A percentile compares a stretch with the other conserved stretches of the same genome.
Evolutionary conservation across 2,888 invertebrate genomes (phyloP).

Genomic region (Noctua pronuba): DNA sequence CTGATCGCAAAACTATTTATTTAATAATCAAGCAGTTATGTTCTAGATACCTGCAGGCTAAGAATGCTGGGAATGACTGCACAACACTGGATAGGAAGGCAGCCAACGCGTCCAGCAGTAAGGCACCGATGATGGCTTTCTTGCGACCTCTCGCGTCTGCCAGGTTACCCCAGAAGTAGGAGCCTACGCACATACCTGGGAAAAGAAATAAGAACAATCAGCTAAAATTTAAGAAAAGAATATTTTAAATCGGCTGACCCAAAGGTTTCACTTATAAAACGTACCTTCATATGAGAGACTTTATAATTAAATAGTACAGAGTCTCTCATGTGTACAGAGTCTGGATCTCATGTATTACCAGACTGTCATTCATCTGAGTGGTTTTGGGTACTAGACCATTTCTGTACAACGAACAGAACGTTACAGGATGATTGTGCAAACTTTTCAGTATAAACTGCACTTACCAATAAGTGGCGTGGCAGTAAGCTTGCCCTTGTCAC

Average conservation of each 20-base stretch:
- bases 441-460: slow-evolving; percentile 30
- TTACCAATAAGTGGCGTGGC: slow-evolving; percentile 91
- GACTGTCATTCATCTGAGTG: not conserved
- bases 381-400: not conserved
- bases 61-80: slow-evolving; percentile 90
- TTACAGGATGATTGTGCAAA: not conserved
- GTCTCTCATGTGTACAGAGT: not conserved
- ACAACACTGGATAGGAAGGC: slow-evolving; percentile 91
- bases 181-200: slow-evolving; percentile 92
- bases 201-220: slow-evolving; percentile 22
- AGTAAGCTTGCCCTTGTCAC: slow-evolving; percentile 91
- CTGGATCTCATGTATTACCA: not conserved
- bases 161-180: slow-evolving; percentile 93
- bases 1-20: not conserved
- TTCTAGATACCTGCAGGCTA: slow-evolving; percentile 88
- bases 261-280: not conserved
- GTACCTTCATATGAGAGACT: not conserved
- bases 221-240: not conserved
- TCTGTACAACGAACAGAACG: not conserved
- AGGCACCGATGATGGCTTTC: slow-evolving; percentile 91
- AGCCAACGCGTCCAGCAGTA: slow-evolving; percentile 90
- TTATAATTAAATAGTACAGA: not conserved
- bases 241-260: not conserved
- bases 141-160: slow-evolving; percentile 93
- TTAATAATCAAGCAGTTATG: not conserved